Conservation (phyloP, 2,888 invertebrate species). For the Diachrysia chrysitis region DNA sequence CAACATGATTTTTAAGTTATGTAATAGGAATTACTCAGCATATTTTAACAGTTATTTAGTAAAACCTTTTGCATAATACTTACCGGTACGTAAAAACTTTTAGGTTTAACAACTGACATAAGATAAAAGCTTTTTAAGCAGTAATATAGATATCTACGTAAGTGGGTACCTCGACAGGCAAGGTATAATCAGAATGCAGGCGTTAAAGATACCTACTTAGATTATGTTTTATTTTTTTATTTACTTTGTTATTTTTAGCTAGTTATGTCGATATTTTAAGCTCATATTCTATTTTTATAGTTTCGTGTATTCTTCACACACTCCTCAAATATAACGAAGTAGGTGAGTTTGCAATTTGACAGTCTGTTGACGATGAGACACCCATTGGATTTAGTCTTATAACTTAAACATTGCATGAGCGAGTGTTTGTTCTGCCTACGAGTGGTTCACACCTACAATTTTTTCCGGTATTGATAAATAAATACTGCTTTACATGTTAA, state of each 20-base stretch:
- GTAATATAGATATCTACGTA: no score
- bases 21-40: neutral
- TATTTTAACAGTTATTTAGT: neutral
- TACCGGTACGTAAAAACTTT: neutral
- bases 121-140: no score
- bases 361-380: constrained; percentile 51
- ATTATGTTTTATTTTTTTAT: no score
- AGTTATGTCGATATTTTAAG: neutral
- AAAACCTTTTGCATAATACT: neutral
- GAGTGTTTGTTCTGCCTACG: constrained; percentile 63
- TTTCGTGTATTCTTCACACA: constrained; percentile 10
- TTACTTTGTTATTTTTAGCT: no score
- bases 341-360: constrained; percentile 50
- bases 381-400: constrained; percentile 58
- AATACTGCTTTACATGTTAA: constrained; percentile 64
- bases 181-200: no score
- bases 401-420: constrained; percentile 66
- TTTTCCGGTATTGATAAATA: constrained; percentile 62
- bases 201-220: no score
- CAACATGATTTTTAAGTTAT: neutral
- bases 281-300: constrained; percentile 10
- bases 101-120: no score
- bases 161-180: no score
- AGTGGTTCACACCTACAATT: constrained; percentile 67
- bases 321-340: constrained; percentile 35